Base-by-base conservation (phyloP, 2,113 vertebrate genomes). In the Trachemys scripta region DNA sequence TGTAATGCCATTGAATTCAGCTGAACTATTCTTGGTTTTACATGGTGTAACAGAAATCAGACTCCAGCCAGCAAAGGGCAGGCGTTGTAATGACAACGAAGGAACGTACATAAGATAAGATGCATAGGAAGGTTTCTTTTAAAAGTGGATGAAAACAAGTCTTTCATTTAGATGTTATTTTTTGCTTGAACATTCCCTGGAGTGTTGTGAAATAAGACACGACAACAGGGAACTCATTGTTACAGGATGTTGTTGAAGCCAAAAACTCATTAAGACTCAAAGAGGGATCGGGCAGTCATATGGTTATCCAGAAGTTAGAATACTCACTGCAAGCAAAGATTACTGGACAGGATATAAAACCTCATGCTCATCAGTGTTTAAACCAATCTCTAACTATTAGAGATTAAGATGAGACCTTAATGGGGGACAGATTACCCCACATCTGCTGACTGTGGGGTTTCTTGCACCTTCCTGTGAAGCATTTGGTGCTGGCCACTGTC, bases 1-100 rank as follows among this genome's bases (percentile, higher is more conserved):
- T 13, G 56, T 6, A 20, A 13, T 0, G 4, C 42, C 57, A 57
- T 11, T 5, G 57, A 3, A 0, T 0, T 6, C 59, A 38, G 7
- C 65, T 22, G 56, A 0, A 0, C 1, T 10, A 25, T 54, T 10
- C 35, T 80, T 31, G 35, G 24, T 45, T 76, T 42, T 47, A 45
- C 20, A 42, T 24, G 17, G 19, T 75, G 69, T n/a, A 38, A 42
- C 24, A 45, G 42, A n/a, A 8, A 27, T 45, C 75, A 76, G 38
- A 76, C 6, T 76, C 42, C 2, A 6, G 24, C 10, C 38, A 25
- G 38, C 35, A 69, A 69, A 69, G 35, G 12, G 35, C 14, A 65
- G 62, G 62, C 29, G 7, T 65, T 65, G 62, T 69, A 69, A 38
- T 69, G 65, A 38, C 65, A 69, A 35, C 5, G 24, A 45, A 45